These are phyloP conservation scores for Lordiphosa andalusiaca DNA, from an alignment of 2,888 invertebrate species.

Conservation along the genomic window DNA sequence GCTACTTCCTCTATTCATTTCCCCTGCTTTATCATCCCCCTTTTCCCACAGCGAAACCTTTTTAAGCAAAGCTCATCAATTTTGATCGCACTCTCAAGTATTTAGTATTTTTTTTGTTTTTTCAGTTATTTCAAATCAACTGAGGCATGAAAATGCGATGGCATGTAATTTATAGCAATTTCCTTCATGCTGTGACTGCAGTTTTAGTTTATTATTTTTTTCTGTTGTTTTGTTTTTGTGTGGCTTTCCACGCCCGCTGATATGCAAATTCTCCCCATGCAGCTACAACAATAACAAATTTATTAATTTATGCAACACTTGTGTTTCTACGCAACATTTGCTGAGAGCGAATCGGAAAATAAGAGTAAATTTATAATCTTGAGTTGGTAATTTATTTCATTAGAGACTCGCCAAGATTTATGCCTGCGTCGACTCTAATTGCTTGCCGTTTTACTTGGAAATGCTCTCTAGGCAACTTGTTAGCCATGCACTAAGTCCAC, in stretches of 20 bases:
- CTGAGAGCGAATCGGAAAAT: constrained; percentile 5
- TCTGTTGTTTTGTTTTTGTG: constrained; percentile 37
- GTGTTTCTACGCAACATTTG: constrained; percentile 45
- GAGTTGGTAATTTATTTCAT: constrained; percentile 46
- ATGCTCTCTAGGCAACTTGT: background rate
- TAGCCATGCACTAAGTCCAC: constrained; percentile 4
- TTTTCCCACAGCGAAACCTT: background rate
- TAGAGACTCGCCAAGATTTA: constrained; percentile 11
- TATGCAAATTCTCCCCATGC: constrained; percentile 40
- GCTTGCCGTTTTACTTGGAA: constrained; percentile 6
- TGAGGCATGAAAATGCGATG: constrained; percentile 61
- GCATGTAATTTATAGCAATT: constrained; percentile 63
- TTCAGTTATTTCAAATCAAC: constrained; percentile 45
- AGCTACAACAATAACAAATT: constrained; percentile 30
- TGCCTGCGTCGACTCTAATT: constrained; percentile 3
- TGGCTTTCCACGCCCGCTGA: constrained; percentile 40
- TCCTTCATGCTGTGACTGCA: constrained; percentile 58
- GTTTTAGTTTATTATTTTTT: constrained; percentile 26
- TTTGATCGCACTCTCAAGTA: constrained; percentile 10
- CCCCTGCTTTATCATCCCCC: background rate
- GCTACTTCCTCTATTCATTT: too few relatives aligned
- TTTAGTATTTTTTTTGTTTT: constrained; percentile 20
- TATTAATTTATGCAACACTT: constrained; percentile 68
- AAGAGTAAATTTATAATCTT: constrained; percentile 21
- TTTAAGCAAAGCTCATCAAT: constrained; percentile 10